Conservation (phyloP, 1,140 invertebrate species). For the Drosophila pectinifera region DNA sequence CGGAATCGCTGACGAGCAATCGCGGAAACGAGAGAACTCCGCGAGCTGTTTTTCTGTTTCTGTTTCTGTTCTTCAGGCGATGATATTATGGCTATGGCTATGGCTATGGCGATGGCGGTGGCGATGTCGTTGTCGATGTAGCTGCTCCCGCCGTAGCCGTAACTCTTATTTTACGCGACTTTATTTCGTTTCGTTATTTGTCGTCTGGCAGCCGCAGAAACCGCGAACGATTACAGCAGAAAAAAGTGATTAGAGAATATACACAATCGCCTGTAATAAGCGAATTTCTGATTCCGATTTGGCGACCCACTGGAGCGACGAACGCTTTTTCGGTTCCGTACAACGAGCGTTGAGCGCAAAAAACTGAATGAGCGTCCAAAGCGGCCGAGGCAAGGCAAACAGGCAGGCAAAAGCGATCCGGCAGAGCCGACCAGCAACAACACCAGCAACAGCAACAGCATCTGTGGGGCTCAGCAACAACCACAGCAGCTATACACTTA, state of each 20-base stretch:
- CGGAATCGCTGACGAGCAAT: constrained; percentile 56
- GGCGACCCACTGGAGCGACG: constrained; percentile 56
- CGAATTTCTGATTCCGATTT: constrained; percentile 54
- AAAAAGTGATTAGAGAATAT: constrained; percentile 32
- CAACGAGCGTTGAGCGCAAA: constrained; percentile 82
- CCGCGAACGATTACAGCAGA: constrained; percentile 63
- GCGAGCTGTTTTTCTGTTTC: constrained; percentile 70
- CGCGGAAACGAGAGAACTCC: constrained; percentile 54
- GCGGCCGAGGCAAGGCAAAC: constrained; percentile 79
- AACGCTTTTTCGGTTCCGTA: constrained; percentile 76
- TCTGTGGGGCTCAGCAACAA: constrained; percentile 41
- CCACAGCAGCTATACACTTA: constrained; percentile 22
- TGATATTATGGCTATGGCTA: constrained; percentile 28
- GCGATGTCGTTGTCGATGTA: constrained; percentile 34
- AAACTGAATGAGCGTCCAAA: constrained; percentile 81
- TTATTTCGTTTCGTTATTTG: constrained; percentile 27
- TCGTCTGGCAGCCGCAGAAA: constrained; percentile 46
- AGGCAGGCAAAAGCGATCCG: constrained; percentile 64
- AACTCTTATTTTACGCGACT: constrained; percentile 43
- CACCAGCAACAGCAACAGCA: constrained; percentile 29
- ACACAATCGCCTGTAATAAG: constrained; percentile 23
- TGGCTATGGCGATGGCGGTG: background rate
- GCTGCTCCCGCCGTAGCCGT: constrained; percentile 33
- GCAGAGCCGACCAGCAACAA: constrained; percentile 47
- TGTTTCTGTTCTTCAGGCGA: constrained; percentile 45